Evolutionary conservation across 2,113 vertebrate genomes (phyloP), one percentile per base, ranked within the genome.

Genomic region (Callipepla californica): DNA sequence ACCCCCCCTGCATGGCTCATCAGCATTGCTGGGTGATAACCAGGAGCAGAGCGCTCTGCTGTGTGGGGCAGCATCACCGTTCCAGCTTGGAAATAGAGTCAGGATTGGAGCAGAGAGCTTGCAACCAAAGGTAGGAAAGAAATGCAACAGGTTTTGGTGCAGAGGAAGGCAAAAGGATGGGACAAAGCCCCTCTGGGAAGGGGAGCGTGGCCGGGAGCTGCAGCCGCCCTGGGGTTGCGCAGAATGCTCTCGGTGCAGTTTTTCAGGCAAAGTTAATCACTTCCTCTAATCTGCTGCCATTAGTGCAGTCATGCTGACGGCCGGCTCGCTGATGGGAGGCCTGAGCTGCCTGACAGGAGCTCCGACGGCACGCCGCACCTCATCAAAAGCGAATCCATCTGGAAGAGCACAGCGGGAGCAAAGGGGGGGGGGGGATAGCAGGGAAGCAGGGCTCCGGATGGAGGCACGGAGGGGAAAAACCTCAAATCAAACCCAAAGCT

Each of bases 391-490:
- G 26, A 50, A 78, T 20, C 14, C 36, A 19, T 17, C 76, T 7
- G 34, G 11, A 8, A 14, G 48, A 38, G 5, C 26, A 1, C 0
- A 5, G 36, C 28, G 6, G 65, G 53, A 45, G 15, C 2, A 1
- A 40, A 32, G 45, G 15, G 20, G 15, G 26, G 14, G 26, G 51
- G 21, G 21, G 23, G 36, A n/a, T n/a, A 36, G 16, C 30, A 0
- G 2, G 34, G 47, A 51, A 21, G 9, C 2, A 8, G 57, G 10
- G 30, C 32, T 36, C 1, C 0, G 3, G 3, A 17, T 5, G 50
- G 62, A 45, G 47, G 22, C 21, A 0, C 2, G 0, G 9, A 32
- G 13, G n/a, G n/a, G 16, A 18, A 7, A 47, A 36, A 23, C 7
- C 7, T 44, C 45, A 8, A 65, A 6, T 28, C 50, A 11, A 65